Evolutionary conservation across 2,113 vertebrate genomes (phyloP).

Genomic region (Phalacrocorax brasilianus): DNA sequence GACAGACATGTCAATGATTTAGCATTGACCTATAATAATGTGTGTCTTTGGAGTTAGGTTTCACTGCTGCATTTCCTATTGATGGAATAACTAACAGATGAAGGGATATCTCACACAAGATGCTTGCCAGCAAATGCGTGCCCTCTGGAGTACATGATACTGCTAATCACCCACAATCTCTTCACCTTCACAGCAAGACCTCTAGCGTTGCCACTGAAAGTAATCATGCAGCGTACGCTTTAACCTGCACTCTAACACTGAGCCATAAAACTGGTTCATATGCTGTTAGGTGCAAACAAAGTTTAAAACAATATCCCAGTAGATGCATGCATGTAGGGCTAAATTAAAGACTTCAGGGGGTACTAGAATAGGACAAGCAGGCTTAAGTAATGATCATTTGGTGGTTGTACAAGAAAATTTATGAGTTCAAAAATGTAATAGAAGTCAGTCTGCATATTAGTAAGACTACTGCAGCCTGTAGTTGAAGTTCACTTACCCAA

Average conservation of each 20-base stretch:
- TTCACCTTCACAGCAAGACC: not conserved
- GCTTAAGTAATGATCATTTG: not conserved
- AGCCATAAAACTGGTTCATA: not conserved
- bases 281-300: rapidly evolving
- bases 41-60: not conserved
- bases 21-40: not conserved
- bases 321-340: too few species aligned
- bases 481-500: not conserved
- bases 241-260: not conserved
- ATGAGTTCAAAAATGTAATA: not conserved
- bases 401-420: not conserved
- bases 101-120: not conserved
- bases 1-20: not conserved
- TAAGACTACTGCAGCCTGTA: not conserved
- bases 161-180: not conserved
- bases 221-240: not conserved
- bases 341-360: not conserved
- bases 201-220: not conserved
- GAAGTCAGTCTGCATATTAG: not conserved
- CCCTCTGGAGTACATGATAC: not conserved
- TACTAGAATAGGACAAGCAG: not conserved
- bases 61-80: not conserved
- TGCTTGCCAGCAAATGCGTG: not conserved
- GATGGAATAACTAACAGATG: not conserved
- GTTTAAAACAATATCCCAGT: not conserved